These are phyloP conservation scores for Phaethon lepturus DNA, from an alignment of 2,113 vertebrate species.

Conservation along the genomic window DNA sequence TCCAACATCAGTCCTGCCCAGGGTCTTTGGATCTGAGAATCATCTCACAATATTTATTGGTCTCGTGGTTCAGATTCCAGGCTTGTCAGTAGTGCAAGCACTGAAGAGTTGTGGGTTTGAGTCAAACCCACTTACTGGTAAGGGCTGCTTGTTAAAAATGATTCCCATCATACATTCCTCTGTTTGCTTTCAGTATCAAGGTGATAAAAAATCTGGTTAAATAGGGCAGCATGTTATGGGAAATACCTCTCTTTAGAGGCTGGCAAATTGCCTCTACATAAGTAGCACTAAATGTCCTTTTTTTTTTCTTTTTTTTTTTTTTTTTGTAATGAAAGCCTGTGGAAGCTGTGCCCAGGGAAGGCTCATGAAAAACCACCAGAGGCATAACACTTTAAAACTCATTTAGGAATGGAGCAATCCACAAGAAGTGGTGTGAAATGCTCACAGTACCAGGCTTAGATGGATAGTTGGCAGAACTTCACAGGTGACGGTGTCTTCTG, in stretches of 20 bases:
- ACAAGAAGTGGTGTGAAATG: background rate
- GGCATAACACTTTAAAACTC: constrained; percentile 24
- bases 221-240: background rate
- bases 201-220: background rate
- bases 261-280: background rate
- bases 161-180: background rate
- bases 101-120: background rate
- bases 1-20: background rate
- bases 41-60: background rate
- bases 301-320: background rate
- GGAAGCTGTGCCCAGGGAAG: background rate
- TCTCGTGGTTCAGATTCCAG: background rate
- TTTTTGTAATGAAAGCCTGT: background rate
- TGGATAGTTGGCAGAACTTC: constrained; percentile 27
- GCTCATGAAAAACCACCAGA: constrained; percentile 16
- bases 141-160: background rate
- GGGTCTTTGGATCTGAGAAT: background rate
- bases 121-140: background rate
- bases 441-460: background rate
- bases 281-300: background rate
- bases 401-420: constrained; percentile 4
- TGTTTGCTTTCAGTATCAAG: background rate
- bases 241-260: background rate
- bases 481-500: background rate
- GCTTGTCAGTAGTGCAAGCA: background rate